Conservation (phyloP, 2,797 vertebrate genomes). For the Distichodus sexfasciatus region DNA sequence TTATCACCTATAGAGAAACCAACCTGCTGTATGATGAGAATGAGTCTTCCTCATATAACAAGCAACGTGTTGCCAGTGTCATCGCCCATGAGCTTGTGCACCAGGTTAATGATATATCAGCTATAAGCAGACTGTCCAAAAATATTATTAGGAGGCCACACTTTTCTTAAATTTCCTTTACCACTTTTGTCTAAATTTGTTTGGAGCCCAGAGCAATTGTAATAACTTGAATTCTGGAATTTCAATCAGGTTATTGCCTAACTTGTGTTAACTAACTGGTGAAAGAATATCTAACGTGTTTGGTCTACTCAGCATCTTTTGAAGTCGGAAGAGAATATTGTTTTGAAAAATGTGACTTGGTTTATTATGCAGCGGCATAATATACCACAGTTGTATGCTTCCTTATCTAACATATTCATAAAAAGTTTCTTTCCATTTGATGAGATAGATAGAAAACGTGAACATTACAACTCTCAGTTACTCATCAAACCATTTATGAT, state of each 20-base stretch:
- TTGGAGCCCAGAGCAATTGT: background rate
- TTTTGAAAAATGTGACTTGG: background rate
- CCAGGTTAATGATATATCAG: conserved; percentile 77
- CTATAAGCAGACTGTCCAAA: background rate
- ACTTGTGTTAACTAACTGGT: background rate
- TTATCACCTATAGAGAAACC: conserved; percentile 93
- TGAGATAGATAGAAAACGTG: background rate
- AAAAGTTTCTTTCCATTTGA: background rate
- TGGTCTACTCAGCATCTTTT: background rate
- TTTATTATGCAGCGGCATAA: background rate
- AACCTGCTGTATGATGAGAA: conserved; percentile 86
- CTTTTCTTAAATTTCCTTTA: background rate
- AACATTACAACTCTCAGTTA: background rate
- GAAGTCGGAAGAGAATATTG: background rate
- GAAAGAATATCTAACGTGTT: background rate
- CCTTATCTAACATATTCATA: background rate
- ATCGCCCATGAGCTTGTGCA: conserved; percentile 93
- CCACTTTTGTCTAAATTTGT: background rate
- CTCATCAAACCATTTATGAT: conserved; percentile 5
- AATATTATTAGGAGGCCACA: background rate
- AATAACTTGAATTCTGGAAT: background rate
- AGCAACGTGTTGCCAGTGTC: conserved; percentile 87
- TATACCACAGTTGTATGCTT: background rate
- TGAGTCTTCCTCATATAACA: conserved; percentile 85
- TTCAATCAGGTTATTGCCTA: background rate